A percentile compares a stretch with the other conserved stretches of the same genome.
Evolutionary conservation across 2,113 vertebrate species (phyloP).

Genomic region (Protobothrops flavoviridis): DNA sequence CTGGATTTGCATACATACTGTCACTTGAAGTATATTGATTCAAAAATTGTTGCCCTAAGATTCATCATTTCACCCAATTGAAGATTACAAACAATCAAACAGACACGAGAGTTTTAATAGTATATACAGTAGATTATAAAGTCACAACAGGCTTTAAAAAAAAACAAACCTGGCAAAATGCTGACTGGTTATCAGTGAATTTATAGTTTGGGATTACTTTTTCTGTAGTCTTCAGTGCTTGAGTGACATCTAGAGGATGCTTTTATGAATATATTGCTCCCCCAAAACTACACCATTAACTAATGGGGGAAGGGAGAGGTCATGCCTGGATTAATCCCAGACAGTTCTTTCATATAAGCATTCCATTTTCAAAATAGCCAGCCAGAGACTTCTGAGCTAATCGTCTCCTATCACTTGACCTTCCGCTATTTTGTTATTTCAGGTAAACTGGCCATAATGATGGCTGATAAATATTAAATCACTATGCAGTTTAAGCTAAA

Average conservation of each 20-base stretch:
- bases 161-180: neutral
- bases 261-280: neutral
- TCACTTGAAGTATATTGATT: neutral
- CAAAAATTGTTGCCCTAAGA: neutral
- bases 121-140: neutral
- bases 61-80: neutral
- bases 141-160: slow-evolving; percentile 9
- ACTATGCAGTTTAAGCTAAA: neutral
- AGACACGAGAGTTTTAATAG: slow-evolving; percentile 14
- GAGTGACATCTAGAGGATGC: slow-evolving; percentile 75
- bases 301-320: neutral
- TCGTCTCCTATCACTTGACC: neutral
- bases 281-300: neutral
- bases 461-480: neutral
- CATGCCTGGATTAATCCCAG: neutral
- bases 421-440: neutral
- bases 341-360: neutral
- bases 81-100: neutral
- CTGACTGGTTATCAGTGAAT: fast-evolving
- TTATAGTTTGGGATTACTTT: neutral
- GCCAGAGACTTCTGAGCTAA: neutral
- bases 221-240: slow-evolving; percentile 49
- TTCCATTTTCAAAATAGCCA: neutral
- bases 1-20: neutral
- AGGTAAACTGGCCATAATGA: neutral